Evolutionary conservation across 1,140 invertebrate species (phyloP).

Genomic region (Drosophila setifemur): DNA sequence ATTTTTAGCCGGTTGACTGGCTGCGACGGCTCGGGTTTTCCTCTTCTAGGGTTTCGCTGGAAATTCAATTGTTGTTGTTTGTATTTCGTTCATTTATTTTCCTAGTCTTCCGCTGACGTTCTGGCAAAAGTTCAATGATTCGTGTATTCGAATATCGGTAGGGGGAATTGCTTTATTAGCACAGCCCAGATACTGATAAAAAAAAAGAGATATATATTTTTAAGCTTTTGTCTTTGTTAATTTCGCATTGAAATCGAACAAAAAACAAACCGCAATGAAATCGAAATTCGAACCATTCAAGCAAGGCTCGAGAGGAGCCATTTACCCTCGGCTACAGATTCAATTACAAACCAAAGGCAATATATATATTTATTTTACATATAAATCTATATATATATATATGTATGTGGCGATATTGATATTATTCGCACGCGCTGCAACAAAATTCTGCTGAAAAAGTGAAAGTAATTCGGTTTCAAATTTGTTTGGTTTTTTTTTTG

Average conservation of each 20-base stretch:
- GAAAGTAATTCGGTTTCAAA: conserved; percentile 12
- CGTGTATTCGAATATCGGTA: conserved; percentile 16
- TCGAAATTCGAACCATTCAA: conserved; percentile 59
- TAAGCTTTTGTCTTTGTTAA: background rate
- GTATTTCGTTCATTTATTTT: background rate
- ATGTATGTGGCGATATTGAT: background rate
- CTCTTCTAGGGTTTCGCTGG: conserved; percentile 18
- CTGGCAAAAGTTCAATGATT: conserved; percentile 60
- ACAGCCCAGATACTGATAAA: conserved; percentile 3
- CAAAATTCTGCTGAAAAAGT: conserved; percentile 34
- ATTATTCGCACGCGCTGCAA: conserved; percentile 23
- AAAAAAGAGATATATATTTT: background rate
- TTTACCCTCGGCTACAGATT: conserved; percentile 25
- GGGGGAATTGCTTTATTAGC: conserved; percentile 12
- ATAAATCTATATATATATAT: background rate
- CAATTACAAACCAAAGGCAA: conserved; percentile 29
- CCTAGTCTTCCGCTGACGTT: background rate
- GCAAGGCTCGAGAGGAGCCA: conserved; percentile 57
- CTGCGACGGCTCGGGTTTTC: background rate
- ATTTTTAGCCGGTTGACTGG: conserved; percentile 62
- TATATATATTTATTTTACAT: background rate
- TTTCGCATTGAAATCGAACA: conserved; percentile 59
- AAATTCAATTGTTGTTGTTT: conserved; percentile 25
- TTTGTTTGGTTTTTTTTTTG: too few species aligned
- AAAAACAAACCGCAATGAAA: conserved; percentile 56